phyloP scores from a whole-genome alignment of 2,113 vertebrate genomes.

The Lophotis ruficrista region DNA sequence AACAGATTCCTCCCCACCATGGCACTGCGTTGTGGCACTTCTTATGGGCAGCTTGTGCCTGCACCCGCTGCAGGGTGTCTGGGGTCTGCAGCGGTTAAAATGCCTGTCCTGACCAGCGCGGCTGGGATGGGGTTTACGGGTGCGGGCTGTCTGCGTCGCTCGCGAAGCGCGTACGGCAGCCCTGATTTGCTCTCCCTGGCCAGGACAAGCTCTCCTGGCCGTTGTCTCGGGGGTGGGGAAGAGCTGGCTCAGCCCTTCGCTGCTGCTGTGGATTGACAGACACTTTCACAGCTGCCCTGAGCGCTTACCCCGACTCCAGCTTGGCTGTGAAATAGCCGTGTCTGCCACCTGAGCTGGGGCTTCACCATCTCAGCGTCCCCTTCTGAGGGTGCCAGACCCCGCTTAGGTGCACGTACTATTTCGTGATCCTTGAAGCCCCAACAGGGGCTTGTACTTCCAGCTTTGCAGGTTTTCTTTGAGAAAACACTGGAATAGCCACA shows the following conservation, averaged over 20 bases:
- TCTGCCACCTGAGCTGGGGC: neutral
- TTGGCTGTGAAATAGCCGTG: neutral
- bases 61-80: accelerated
- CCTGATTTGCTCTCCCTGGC: neutral
- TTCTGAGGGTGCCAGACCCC: neutral
- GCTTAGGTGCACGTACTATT: accelerated
- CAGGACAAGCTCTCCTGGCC: neutral
- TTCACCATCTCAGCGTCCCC: accelerated
- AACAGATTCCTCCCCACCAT: neutral
- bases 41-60: neutral
- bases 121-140: accelerated
- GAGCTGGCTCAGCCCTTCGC: neutral
- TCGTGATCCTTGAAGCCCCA: accelerated
- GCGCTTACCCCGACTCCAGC: neutral
- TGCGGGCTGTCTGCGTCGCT: neutral
- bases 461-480: neutral
- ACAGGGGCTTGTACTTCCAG: neutral
- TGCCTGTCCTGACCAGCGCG: neutral
- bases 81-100: neutral
- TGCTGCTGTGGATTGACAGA: neutral
- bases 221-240: accelerated
- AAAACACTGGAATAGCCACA: neutral
- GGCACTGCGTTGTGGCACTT: neutral
- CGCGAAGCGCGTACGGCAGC: neutral
- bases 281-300: neutral